phyloP scores from a whole-genome alignment of 1,140 invertebrate genomes.

The Geopemphigus sp. region DNA sequence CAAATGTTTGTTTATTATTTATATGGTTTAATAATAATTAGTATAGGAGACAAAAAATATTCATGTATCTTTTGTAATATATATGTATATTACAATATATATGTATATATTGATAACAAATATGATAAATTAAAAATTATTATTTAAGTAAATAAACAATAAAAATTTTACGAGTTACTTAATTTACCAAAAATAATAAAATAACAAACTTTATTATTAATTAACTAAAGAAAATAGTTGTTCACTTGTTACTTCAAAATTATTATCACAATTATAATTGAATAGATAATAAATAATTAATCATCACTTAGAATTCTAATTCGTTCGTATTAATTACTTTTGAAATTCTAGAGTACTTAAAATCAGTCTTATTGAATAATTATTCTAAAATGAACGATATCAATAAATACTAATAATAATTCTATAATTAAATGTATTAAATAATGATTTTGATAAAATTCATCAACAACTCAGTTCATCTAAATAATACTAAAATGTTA shows the following conservation, averaged over 20 bases:
- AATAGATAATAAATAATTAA: not conserved
- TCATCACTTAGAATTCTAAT: not conserved
- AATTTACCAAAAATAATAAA: no score
- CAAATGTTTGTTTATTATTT: no score
- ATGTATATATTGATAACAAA: no score
- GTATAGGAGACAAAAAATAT: no score
- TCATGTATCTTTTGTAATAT: no score
- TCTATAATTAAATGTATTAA: not conserved
- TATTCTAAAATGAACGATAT: constrained; percentile 1
- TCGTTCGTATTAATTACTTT: not conserved
- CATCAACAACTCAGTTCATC: not conserved
- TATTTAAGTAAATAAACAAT: no score
- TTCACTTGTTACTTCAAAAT: not conserved
- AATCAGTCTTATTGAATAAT: constrained; percentile 28
- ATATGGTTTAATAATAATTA: no score
- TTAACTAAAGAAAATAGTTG: not conserved
- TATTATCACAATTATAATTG: constrained; percentile 19
- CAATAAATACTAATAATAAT: not conserved
- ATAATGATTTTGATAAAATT: not conserved
- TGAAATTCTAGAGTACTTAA: not conserved
- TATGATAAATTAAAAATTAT: no score
- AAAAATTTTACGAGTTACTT: no score
- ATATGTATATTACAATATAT: no score
- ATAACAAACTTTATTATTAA: not conserved
- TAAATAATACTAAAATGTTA: constrained; percentile 36